Evolutionary conservation across 1,140 invertebrate species (phyloP).

Genomic region (Dinothrombium tinctorium): DNA sequence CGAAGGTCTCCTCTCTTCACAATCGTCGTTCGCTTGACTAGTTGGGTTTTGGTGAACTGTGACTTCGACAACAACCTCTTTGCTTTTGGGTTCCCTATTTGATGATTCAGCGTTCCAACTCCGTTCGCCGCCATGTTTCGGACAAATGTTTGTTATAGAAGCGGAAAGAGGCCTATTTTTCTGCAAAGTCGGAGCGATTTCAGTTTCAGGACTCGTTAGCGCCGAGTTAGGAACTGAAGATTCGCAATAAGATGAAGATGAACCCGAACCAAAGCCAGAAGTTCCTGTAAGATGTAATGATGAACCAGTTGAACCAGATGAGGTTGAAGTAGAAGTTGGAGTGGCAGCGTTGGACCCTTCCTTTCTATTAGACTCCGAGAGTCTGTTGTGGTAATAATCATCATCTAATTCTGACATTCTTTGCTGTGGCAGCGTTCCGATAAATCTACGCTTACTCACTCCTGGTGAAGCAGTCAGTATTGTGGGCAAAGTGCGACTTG

Average conservation of each 20-base stretch:
- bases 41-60: conserved; percentile 1
- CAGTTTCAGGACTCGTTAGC: conserved; percentile 3
- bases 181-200: neutral
- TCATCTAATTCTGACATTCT: neutral
- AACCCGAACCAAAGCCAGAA: conserved; percentile 2
- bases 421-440: neutral
- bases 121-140: no score
- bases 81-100: neutral
- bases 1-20: no score
- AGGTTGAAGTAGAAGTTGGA: neutral
- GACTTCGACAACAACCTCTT: conserved; percentile 1
- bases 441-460: neutral
- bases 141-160: neutral
- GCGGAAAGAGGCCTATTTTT: neutral
- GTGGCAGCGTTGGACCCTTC: neutral
- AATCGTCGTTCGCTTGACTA: neutral
- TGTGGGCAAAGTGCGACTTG: neutral
- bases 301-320: conserved; percentile 1
- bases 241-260: conserved; percentile 1
- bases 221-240: neutral
- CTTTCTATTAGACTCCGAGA: neutral
- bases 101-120: no score
- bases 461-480: neutral
- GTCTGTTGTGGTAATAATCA: conserved; percentile 1
- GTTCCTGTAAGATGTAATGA: neutral